Percentiles rank a stretch among this genome's conserved stretches.
These are phyloP conservation scores for Plectropomus leopardus DNA, from an alignment of 2,113 vertebrate genomes.

Conservation along the genomic window DNA sequence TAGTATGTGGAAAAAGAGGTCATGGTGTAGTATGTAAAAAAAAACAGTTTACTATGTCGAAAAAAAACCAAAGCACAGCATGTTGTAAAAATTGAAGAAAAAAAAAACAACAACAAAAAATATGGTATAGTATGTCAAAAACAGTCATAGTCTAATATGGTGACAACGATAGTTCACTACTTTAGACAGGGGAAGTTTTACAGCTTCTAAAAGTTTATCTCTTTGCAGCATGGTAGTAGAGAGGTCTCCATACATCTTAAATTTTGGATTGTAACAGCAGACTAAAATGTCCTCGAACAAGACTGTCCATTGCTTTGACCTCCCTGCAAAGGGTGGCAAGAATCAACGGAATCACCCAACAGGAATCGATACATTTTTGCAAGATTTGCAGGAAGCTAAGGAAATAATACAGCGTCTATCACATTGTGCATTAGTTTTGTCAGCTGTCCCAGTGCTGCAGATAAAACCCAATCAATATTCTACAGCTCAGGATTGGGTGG, in stretches of 20 bases:
- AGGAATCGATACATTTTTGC: background rate
- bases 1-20: no score
- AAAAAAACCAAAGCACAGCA: no score
- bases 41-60: no score
- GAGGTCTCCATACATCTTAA: background rate
- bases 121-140: no score
- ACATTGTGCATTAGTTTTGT: background rate
- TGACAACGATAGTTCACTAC: no score
- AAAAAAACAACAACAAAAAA: no score
- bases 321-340: background rate
- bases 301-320: background rate
- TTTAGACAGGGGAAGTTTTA: no score
- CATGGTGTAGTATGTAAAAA: no score
- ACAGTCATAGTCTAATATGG: no score
- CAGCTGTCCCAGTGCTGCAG: background rate
- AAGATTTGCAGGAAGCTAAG: background rate
- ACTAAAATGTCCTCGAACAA: background rate
- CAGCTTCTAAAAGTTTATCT: background rate
- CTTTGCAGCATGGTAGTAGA: background rate
- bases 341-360: background rate
- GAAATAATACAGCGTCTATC: background rate
- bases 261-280: background rate
- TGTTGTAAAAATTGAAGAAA: no score
- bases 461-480: constrained; percentile 48
- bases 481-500: constrained; percentile 11